Percentiles rank a stretch among this genome's conserved stretches.
phyloP scores from a whole-genome alignment of 1,140 invertebrate species.

The Helicoverpa zea region DNA sequence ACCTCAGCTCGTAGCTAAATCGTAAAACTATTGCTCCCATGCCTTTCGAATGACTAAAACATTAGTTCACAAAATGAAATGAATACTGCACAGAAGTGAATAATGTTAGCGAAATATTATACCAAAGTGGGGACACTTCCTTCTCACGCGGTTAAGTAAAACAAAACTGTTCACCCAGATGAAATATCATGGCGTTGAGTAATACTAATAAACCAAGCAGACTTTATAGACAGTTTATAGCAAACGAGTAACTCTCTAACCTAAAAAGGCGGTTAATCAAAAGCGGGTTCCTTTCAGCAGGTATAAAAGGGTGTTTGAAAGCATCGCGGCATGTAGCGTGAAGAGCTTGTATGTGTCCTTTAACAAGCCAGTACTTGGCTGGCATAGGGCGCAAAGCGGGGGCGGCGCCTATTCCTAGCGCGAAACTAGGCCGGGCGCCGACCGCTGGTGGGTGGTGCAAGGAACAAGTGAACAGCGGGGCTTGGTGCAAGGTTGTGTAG shows the following conservation, averaged over 20 bases:
- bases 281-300: slow-evolving; percentile 32
- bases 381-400: slow-evolving; percentile 77
- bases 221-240: not conserved
- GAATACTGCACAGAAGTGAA: slow-evolving; percentile 4
- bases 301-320: slow-evolving; percentile 62
- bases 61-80: slow-evolving; percentile 12
- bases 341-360: slow-evolving; percentile 77
- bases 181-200: slow-evolving; percentile 16
- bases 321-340: slow-evolving; percentile 60
- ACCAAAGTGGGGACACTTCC: slow-evolving; percentile 36
- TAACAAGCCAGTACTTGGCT: slow-evolving; percentile 77
- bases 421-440: slow-evolving; percentile 85
- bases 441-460: slow-evolving; percentile 68
- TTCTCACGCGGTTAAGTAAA: slow-evolving; percentile 35
- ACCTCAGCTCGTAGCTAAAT: no score
- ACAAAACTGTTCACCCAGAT: slow-evolving; percentile 41
- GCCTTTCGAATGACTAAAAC: not conserved
- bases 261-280: slow-evolving; percentile 36
- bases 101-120: slow-evolving; percentile 21
- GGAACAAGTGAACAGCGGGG: slow-evolving; percentile 46
- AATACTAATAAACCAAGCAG: not conserved
- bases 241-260: slow-evolving; percentile 11
- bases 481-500: not conserved
- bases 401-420: slow-evolving; percentile 84
- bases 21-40: no score